These are phyloP conservation scores for Cariama cristata DNA, from an alignment of 2,113 vertebrate species.

Conservation along the genomic window DNA sequence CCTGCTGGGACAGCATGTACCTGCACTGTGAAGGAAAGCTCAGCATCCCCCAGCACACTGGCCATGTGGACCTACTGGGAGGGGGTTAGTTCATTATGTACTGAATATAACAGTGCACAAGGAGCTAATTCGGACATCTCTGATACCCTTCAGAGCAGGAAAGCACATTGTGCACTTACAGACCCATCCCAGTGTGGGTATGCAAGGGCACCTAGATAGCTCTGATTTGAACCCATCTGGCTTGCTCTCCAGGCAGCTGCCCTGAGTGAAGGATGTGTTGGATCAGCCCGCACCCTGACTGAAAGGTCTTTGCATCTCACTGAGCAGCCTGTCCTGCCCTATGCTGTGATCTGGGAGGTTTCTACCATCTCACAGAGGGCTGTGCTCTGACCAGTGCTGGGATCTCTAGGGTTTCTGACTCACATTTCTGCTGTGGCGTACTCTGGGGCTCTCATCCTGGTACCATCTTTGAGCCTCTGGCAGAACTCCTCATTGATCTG, in stretches of 20 bases:
- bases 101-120: background rate
- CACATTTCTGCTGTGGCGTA: slow-evolving; percentile 95
- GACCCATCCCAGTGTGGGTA: background rate
- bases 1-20: background rate
- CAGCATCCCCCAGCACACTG: background rate
- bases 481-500: slow-evolving; percentile 99
- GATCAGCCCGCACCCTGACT: background rate
- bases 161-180: background rate
- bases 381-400: background rate
- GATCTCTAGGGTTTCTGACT: slow-evolving; percentile 36
- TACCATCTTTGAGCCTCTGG: slow-evolving; percentile 91
- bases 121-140: background rate
- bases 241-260: background rate
- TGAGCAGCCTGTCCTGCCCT: background rate
- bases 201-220: background rate
- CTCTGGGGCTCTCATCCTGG: slow-evolving; percentile 94
- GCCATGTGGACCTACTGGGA: background rate
- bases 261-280: background rate
- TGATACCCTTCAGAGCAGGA: background rate
- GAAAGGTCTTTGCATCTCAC: background rate
- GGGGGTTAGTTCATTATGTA: background rate
- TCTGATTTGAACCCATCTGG: background rate
- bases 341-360: background rate
- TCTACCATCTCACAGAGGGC: background rate
- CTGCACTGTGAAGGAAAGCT: background rate